Evolutionary conservation across 1,140 invertebrate genomes (phyloP).

Genomic region (Lithobius niger): DNA sequence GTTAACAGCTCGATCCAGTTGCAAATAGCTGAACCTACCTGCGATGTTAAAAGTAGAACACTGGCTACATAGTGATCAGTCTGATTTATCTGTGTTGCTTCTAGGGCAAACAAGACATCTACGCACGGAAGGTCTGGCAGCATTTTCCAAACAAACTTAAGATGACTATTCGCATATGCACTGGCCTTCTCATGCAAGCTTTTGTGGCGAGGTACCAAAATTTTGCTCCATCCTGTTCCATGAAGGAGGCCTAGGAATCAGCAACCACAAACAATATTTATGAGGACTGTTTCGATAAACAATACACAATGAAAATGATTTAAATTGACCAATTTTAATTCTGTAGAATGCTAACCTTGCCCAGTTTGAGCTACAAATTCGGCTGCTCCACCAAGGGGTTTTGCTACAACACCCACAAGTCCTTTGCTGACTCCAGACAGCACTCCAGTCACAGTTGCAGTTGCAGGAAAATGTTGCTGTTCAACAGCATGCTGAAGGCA

Average conservation of each 20-base stretch:
- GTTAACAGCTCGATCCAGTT: no score
- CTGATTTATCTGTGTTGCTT: background rate
- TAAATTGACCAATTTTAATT: no score
- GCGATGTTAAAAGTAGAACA: background rate
- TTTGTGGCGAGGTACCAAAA: background rate
- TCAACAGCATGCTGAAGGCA: slow-evolving; percentile 40
- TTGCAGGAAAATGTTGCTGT: slow-evolving; percentile 28
- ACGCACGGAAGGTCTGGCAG: background rate
- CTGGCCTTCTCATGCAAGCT: background rate
- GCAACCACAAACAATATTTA: no score
- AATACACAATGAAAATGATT: no score
- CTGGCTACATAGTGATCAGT: background rate
- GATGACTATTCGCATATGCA: background rate
- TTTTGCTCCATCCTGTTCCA: background rate
- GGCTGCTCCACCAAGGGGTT: slow-evolving; percentile 83
- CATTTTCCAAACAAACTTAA: background rate
- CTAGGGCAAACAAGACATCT: background rate
- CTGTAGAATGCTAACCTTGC: slow-evolving; percentile 48
- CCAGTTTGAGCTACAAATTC: slow-evolving; percentile 82
- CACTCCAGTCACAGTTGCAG: slow-evolving; percentile 50
- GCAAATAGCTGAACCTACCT: no score
- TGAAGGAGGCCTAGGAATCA: background rate
- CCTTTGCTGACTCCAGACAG: slow-evolving; percentile 75
- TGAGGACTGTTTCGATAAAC: no score
- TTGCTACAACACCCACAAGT: slow-evolving; percentile 57